Base-by-base conservation (phyloP, 2,113 vertebrate species). In the Elanus axillaris region DNA sequence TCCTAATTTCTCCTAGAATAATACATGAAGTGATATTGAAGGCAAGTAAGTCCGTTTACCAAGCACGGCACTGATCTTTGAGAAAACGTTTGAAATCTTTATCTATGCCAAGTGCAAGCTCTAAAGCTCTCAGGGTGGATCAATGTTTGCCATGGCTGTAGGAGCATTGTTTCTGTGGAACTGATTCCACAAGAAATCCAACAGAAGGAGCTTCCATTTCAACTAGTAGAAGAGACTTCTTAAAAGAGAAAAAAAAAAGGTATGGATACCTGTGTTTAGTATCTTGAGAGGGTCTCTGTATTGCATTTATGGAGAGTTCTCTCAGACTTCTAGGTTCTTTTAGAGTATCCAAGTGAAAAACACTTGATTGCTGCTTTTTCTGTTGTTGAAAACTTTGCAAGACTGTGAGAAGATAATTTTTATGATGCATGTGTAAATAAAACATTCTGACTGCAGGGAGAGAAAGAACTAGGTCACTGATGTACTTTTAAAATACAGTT, bases 371-470 rank as follows among this genome's bases (percentile, higher is more conserved):
- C 25, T 64, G 38, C 6, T 34, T 91, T 86, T 80, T 34, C 60
- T 89, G 48, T 75, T 60, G 40, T 11, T 56, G 69, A 75, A n/a
- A 71, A 86, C 52, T 81, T 88, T 75, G 38, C 40, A 47, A 55
- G 79, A 69, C 36, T 63, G 32, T 45, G 60, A 86, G 68, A 68
- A 91, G 31, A 26, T 9, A 0, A 0, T 80, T 94, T 93, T 78
- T 77, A 38, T 94, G 76, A 81, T 75, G 43, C n/a, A 43, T 64
- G 48, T 85, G 25, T 64, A 4, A 56, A 87, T 82, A 81, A 94
- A 87, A 47, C 16, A 58, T 32, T 52, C 20, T 45, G 40, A 27
- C 76, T 81, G 36, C 36, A 47, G 56, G 48, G 16, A 92, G 50
- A 50, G 43, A 86, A 84, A 75, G n/a, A 95, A 64, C 48, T 86